Conservation (phyloP, 2,797 vertebrate genomes). For the Catharus ustulatus region DNA sequence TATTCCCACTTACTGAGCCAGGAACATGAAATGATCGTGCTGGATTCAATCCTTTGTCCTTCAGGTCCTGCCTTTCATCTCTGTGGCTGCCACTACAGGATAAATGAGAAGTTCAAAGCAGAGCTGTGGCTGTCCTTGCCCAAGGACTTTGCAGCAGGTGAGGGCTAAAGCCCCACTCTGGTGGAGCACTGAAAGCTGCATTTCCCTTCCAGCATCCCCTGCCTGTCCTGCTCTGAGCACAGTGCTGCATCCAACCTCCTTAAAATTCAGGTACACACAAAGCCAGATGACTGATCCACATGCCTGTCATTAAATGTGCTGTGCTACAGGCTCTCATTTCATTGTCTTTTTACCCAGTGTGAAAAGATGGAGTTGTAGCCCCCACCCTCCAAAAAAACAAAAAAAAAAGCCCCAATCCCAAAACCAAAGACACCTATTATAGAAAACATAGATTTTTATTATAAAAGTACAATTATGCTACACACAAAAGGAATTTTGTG, state of each 20-base stretch:
- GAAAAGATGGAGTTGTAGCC: background rate
- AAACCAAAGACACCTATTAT: background rate
- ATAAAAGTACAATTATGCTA: conserved; percentile 9
- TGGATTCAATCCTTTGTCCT: conserved; percentile 25
- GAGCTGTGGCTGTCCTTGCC: conserved; percentile 38
- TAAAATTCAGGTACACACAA: background rate
- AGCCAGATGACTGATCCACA: background rate
- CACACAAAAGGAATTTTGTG: background rate
- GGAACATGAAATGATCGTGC: background rate
- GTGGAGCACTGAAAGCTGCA: background rate
- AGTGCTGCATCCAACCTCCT: background rate
- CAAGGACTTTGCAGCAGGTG: conserved; percentile 47
- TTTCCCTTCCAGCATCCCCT: background rate
- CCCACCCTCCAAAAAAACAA: rapidly evolving
- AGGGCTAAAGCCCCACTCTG: conserved; percentile 30
- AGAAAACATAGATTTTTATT: conserved; percentile 53
- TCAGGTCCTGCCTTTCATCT: background rate
- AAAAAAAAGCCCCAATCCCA: background rate
- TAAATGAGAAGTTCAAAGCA: background rate
- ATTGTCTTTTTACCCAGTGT: background rate
- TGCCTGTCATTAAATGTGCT: background rate
- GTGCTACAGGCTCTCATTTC: background rate
- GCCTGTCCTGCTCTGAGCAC: background rate
- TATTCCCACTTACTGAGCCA: background rate
- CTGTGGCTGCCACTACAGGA: background rate